A percentile compares a stretch with the other conserved stretches of the same genome.
These are phyloP conservation scores for Pristiophorus japonicus DNA, from an alignment of 2,113 vertebrate genomes.

Conservation along the genomic window DNA sequence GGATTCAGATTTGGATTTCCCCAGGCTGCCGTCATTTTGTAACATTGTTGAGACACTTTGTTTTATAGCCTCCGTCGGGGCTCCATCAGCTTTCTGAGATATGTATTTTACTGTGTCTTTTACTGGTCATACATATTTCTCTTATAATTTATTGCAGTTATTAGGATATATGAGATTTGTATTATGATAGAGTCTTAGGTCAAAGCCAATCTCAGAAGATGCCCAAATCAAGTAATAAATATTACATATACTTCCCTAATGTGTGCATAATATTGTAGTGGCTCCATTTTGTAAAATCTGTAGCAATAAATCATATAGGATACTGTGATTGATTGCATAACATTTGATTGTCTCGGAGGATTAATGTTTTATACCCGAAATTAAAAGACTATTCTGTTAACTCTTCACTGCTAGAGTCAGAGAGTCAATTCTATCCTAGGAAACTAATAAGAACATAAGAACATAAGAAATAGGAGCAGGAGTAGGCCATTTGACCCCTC, in stretches of 20 bases:
- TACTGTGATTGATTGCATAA: not conserved
- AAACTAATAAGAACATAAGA: no score
- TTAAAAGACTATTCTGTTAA: not conserved
- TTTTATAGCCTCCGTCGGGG: not conserved
- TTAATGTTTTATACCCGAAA: not conserved
- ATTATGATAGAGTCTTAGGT: not conserved
- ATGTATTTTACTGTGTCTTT: not conserved
- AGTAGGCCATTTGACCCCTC: no score
- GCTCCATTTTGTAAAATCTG: not conserved
- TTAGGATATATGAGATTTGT: not conserved
- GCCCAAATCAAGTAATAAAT: conserved; percentile 19
- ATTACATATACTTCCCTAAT: conserved; percentile 18
- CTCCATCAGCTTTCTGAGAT: not conserved
- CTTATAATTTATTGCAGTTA: not conserved
- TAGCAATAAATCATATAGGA: not conserved
- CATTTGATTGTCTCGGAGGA: not conserved
- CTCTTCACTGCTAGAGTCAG: no score
- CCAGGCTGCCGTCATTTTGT: not conserved
- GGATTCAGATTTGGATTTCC: not conserved
- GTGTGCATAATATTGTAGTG: not conserved
- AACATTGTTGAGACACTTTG: not conserved
- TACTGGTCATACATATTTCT: not conserved
- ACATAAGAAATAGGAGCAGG: no score
- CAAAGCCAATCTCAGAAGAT: not conserved
- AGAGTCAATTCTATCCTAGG: no score